phyloP scores from a whole-genome alignment of 2,888 invertebrate genomes.

The Chromoteleia sp. region DNA sequence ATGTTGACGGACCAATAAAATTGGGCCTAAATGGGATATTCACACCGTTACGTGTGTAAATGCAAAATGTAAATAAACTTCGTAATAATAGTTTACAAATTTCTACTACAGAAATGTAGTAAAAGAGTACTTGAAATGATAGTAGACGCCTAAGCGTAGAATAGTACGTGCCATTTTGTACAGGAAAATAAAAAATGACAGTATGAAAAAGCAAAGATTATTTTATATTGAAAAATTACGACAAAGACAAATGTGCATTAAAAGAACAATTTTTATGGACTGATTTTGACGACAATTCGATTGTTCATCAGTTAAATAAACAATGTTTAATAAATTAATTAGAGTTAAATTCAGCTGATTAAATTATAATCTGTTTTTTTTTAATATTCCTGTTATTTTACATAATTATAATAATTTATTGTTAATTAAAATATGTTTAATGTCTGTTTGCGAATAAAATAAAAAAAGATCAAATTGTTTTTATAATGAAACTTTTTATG shows the following conservation, averaged over 20 bases:
- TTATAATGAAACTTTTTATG: constrained; percentile 8
- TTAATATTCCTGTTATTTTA: too few species aligned
- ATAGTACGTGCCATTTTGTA: constrained; percentile 84
- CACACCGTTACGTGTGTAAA: constrained; percentile 56
- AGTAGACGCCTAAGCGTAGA: constrained; percentile 76
- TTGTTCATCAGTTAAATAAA: too few species aligned
- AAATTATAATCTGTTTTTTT: too few species aligned
- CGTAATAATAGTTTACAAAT: constrained; percentile 52
- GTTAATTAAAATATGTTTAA: too few species aligned
- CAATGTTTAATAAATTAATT: too few species aligned
- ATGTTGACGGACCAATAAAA: constrained; percentile 77
- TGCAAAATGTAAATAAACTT: constrained; percentile 65
- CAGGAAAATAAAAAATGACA: constrained; percentile 72
- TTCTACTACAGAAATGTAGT: constrained; percentile 68
- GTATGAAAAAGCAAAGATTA: constrained; percentile 60
- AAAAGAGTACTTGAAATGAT: constrained; percentile 78
- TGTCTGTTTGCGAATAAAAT: too few species aligned
- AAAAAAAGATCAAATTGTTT: too few species aligned
- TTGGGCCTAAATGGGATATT: constrained; percentile 74
- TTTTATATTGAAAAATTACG: constrained; percentile 55
- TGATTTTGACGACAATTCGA: constrained; percentile 34
- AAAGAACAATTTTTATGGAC: constrained; percentile 43
- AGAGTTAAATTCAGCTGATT: too few species aligned
- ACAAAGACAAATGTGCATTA: constrained; percentile 48
- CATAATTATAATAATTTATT: too few species aligned